Base-by-base conservation (phyloP, 2,113 vertebrate genomes). In the Eurypyga helias region DNA sequence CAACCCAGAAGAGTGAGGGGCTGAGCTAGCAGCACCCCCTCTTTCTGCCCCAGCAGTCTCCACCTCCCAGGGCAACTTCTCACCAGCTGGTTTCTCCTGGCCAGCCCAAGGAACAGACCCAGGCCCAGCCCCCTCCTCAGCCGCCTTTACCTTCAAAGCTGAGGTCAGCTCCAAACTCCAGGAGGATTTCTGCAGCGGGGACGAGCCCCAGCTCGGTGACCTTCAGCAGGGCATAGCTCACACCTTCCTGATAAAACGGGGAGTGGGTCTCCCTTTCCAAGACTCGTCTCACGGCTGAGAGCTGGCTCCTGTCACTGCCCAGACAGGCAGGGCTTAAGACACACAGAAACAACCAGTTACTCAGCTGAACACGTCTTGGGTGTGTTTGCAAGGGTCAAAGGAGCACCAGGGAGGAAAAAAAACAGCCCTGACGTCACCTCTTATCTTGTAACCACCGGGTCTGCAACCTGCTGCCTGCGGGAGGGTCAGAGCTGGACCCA, bases 161-260 rank as follows among this genome's bases (percentile, higher is more conserved):
- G 61, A 99, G 97, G 92, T 99, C 98, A 52, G 99, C 99, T 13
- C 99, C 99, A 0, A 98, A 97, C 72, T 91, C 98, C 54, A 99
- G 97, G 15, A 99, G 98, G 57, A 99, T 96, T 66, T 98, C 97
- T 2, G 99, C 99, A 0, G 98, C 98, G 2, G 81, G 61, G 4
- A 98, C 82, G 1, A 99, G 97, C 14, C 99, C 99, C 28, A 98
- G 96, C 96, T 99, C 99, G 0, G 99, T 98, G 93, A 99, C 98
- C 96, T 99, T 99, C 87, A 99, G 98, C 95, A 99, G 96, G 13
- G 98, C 97, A 10, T 99, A 99, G 98, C 99, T 99, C 94, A 99
- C 98, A 1, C 99, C 99, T 90, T 99, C 98, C 45, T 97, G 81
- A 94, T 99, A 99, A 69, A 99, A 98, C 0, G 98, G 98, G 3